Evolutionary conservation across 2,113 vertebrate species (phyloP), one percentile per base, ranked within the genome.

Genomic region (Atlantisia rogersi): DNA sequence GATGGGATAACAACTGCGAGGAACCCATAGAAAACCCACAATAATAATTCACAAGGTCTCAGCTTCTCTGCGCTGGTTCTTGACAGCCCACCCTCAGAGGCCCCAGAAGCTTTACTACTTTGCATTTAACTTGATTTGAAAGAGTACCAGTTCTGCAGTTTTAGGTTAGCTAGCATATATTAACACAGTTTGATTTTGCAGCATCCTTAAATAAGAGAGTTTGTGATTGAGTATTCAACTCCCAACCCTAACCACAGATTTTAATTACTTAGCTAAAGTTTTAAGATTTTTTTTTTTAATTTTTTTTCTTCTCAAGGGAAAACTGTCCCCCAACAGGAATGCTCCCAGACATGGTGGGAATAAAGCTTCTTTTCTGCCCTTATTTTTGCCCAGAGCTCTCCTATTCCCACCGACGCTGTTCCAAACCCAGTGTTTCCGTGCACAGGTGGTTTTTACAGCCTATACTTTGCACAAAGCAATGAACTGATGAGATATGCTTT

Each of bases 401-500:
- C 62, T 87, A 37, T 74, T 63, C 82, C 78, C 46, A 37, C 17
- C 4, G 2, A 35, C 26, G n/a, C 63, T 71, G 65, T 76, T 92
- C 70, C 71, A 91, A 40, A 9, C 56, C 19, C 77, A n/a, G 40
- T 28, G 40, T 79, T 93, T 71, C 79, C 89, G 53, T 59, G 60
- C 56, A 80, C 70, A 93, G 86, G 85, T 95, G 97, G 65, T 86
- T 97, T 97, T 96, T 95, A 96, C 62, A 91, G 58, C 71, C 82
- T 82, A 8, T 50, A 71, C 83, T 93, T 79, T 50, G 63, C 48
- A 37, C 86, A 73, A 56, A 91, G 67, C 69, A 91, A 95, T 70
- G 60, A 92, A 94, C 46, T 42, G 91, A 94, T 53, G 86, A 96
- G 94, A 96, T 78, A 82, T 0, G 6, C 39, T 73, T 95, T 92